A percentile compares a stretch with the other conserved stretches of the same genome.
Conservation (phyloP, 92 coral and sea anemone genomes). For the Nematostella vectensis region DNA sequence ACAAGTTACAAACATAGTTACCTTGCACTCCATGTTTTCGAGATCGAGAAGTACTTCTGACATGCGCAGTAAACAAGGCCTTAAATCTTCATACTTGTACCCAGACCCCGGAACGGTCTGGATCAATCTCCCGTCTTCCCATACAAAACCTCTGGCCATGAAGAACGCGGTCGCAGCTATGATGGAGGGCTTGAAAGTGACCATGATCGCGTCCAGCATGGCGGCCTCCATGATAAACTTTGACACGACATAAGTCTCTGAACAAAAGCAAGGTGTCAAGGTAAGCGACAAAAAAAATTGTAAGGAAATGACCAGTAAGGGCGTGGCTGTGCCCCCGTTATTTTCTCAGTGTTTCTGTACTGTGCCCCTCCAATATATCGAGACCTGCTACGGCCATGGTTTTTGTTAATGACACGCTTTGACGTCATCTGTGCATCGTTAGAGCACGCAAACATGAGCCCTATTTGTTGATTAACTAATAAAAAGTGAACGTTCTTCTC, state of each 20-base stretch:
- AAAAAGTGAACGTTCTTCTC: too few species aligned
- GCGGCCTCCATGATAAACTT: constrained; percentile 44
- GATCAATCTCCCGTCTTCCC: constrained; percentile 13
- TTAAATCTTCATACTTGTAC: constrained; percentile 9
- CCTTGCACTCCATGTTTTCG: constrained; percentile 20
- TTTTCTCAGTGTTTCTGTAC: too few species aligned
- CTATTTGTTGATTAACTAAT: too few species aligned
- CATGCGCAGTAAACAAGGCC: constrained; percentile 18
- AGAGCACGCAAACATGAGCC: too few species aligned
- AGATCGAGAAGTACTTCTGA: constrained; percentile 4
- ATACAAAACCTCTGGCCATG: constrained; percentile 34
- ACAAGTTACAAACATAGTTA: background rate
- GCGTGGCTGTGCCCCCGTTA: too few species aligned
- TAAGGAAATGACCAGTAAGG: too few species aligned
- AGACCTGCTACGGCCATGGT: too few species aligned
- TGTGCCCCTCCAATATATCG: too few species aligned
- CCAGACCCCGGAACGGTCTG: constrained; percentile 15
- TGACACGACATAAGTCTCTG: constrained; percentile 33
- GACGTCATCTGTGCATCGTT: too few species aligned
- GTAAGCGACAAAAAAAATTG: background rate
- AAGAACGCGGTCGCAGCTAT: constrained; percentile 40
- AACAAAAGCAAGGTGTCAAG: too few species aligned
- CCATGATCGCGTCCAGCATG: constrained; percentile 26
- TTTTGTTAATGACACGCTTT: too few species aligned
- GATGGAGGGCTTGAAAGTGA: constrained; percentile 38